These are phyloP conservation scores for Beris morrisii DNA, from an alignment of 2,888 invertebrate genomes.

Conservation along the genomic window DNA sequence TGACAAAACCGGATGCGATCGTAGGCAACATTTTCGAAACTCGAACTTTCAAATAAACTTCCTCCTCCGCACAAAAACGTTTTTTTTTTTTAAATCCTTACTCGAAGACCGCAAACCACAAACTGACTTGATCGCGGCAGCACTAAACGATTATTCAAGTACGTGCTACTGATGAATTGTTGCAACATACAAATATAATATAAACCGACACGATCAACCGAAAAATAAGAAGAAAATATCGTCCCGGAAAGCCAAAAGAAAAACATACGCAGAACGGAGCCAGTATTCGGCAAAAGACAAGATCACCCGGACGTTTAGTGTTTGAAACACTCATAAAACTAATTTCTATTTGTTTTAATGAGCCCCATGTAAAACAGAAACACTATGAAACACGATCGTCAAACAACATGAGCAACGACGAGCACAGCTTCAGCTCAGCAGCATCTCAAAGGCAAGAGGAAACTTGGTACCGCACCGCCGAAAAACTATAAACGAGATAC, in stretches of 20 bases:
- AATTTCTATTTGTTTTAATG: constrained; percentile 35
- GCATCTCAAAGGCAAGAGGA: no score
- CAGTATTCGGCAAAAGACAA: constrained; percentile 2
- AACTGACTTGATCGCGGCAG: constrained; percentile 21
- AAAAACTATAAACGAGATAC: constrained; percentile 17
- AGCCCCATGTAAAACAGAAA: constrained; percentile 29
- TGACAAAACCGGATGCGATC: constrained; percentile 8
- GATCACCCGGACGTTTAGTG: constrained; percentile 21
- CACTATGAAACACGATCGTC: constrained; percentile 32
- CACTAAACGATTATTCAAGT: constrained; percentile 21
- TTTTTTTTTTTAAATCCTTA: constrained; percentile 4
- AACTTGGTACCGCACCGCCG: constrained; percentile 3
- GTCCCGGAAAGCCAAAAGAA: constrained; percentile 22
- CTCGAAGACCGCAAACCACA: constrained; percentile 26
- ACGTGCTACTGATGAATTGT: constrained; percentile 21
- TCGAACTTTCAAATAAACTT: neutral
- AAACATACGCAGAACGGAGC: constrained; percentile 11
- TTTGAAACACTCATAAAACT: constrained; percentile 30
- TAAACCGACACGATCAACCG: constrained; percentile 23
- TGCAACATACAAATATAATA: constrained; percentile 25
- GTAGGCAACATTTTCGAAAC: constrained; percentile 14
- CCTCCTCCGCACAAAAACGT: neutral
- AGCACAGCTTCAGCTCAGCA: no score
- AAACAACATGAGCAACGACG: constrained; percentile 25
- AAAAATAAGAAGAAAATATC: constrained; percentile 6